phyloP scores from a whole-genome alignment of 2,888 invertebrate genomes.

The Amphipoea oculea region DNA sequence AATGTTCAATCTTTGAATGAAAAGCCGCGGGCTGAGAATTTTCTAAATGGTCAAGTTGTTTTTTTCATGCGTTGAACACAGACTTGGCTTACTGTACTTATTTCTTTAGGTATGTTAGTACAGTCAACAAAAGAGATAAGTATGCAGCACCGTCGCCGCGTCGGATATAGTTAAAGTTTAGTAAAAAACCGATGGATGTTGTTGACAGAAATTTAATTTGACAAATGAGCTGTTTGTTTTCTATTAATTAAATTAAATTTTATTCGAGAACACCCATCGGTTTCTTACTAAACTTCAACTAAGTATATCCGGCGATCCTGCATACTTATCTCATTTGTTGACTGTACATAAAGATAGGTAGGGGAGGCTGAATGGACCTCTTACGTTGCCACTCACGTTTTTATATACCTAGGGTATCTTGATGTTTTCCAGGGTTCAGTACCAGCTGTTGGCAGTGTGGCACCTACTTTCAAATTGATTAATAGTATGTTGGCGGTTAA shows the following conservation, averaged over 20 bases:
- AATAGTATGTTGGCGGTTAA: background rate
- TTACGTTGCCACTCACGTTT: slow-evolving; percentile 19
- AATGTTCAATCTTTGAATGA: background rate
- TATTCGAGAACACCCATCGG: no score
- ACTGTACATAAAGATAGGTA: background rate
- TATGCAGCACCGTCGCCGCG: no score
- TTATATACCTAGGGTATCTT: slow-evolving; percentile 10
- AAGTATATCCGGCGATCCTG: no score
- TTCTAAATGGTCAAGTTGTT: background rate
- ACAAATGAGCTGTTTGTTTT: no score
- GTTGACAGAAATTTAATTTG: no score
- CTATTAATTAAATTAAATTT: no score
- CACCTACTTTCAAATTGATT: slow-evolving; percentile 32
- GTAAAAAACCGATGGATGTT: no score
- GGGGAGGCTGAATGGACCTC: slow-evolving; percentile 24
- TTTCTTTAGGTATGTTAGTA: background rate
- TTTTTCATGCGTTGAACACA: background rate
- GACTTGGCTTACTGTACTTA: slow-evolving; percentile 10
- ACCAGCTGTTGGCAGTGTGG: slow-evolving; percentile 1
- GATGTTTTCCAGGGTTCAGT: slow-evolving; percentile 12
- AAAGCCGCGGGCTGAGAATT: background rate
- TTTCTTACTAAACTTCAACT: no score
- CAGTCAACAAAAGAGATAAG: no score
- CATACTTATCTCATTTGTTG: no score
- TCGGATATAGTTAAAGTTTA: no score